Conservation (phyloP, 1,140 invertebrate genomes). For the Galleria mellonella region DNA sequence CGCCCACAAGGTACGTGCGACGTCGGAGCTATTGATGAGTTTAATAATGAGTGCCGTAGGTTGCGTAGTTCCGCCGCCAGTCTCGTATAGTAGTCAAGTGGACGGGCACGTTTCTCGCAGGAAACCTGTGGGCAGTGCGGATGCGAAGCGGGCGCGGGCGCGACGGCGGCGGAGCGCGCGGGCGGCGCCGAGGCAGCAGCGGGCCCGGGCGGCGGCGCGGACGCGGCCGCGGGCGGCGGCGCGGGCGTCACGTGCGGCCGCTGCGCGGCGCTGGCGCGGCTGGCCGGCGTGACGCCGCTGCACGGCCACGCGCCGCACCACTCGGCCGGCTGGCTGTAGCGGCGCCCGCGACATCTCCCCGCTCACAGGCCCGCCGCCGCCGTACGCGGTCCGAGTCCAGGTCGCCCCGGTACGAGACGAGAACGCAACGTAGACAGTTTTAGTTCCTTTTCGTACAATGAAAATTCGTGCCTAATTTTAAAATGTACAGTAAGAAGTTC, state of each 20-base stretch:
- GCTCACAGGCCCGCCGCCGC: neutral
- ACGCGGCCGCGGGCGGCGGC: constrained; percentile 6
- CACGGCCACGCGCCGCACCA: constrained; percentile 62
- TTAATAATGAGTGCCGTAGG: too few species aligned
- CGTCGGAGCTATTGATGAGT: neutral
- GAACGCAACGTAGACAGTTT: too few species aligned
- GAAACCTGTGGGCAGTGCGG: constrained; percentile 16
- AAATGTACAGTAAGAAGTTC: too few species aligned
- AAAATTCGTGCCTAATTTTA: too few species aligned
- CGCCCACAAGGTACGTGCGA: constrained; percentile 31
- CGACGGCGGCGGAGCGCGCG: constrained; percentile 8
- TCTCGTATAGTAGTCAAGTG: too few species aligned
- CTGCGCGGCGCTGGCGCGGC: constrained; percentile 48
- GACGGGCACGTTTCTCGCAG: neutral
- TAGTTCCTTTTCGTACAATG: too few species aligned
- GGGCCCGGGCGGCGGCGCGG: constrained; percentile 6
- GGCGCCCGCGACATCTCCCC: neutral
- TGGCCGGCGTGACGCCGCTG: constrained; percentile 60
- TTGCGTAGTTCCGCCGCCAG: too few species aligned
- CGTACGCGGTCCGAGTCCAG: too few species aligned
- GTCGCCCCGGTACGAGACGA: too few species aligned
- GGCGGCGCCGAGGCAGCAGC: constrained; percentile 1
- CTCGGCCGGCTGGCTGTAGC: constrained; percentile 63
- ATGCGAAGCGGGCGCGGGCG: constrained; percentile 11
- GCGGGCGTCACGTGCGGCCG: constrained; percentile 28